Base-by-base conservation (phyloP, 1,140 invertebrate genomes). In the Orchestia grillus region DNA sequence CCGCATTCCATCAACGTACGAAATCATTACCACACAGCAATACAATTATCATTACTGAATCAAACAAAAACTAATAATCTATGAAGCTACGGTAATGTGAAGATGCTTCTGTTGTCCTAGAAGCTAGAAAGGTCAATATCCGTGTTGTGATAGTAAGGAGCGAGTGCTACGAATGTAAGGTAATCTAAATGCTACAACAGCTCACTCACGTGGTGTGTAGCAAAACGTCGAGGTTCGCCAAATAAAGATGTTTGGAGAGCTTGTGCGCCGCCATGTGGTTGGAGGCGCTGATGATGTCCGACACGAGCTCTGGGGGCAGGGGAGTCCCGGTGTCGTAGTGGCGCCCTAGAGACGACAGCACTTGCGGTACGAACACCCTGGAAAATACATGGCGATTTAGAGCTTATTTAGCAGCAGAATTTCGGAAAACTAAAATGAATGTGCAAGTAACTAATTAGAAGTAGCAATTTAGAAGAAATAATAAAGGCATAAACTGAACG, bases 261-360 rank as follows among this genome's bases (percentile, higher is more conserved):
- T 94, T 94, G 44, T 94, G 92, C 15, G 92, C 92, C 11, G 92
- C 92, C 92, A 94, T 94, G 92, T 94, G 92, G 44, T 94, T 94
- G 4, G 43, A 45, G 43, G 92, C 43, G 23, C 40, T 94, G 43
- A 94, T 94, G 92, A 94, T 94, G 44, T 94, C 92, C 1, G 43
- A 42, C 41, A 94, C 44, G 44, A 47, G 6, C 8, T 94, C 92
- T 3, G 43, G 43, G 8, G 92, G 44, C 44, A 94, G 92, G 3
- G 92, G 44, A 40, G 44, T n/a, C 16, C 92, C 92, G 3, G 92
- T 94, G 92, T 47, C 44, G 44, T 47, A 47, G 40, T 94, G 92
- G 43, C 92, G 92, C 36, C 92, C 92, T 11, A 94, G 92, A 15
- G 92, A 94, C 6, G 92, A 94, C 44, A 94, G 44, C 43, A 94